Percentiles rank a stretch among this genome's conserved stretches.
These are phyloP conservation scores for Oryzias curvinotus DNA, from an alignment of 2,113 vertebrate genomes.

Conservation along the genomic window DNA sequence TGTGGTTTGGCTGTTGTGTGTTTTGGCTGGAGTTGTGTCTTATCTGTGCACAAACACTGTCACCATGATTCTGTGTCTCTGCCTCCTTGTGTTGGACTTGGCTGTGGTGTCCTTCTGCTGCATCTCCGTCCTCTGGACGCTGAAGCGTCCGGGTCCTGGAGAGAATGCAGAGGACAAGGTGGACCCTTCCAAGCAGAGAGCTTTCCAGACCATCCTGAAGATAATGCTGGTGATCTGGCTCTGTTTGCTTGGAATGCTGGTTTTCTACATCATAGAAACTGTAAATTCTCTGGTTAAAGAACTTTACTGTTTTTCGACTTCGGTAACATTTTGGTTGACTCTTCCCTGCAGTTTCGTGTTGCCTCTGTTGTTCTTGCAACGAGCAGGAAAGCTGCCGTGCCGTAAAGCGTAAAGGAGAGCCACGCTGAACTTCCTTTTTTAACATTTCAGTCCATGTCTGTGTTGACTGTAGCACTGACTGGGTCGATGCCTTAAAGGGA, in stretches of 20 bases:
- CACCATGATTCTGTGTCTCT: not conserved
- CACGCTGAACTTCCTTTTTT: too few relatives aligned
- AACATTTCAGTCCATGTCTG: too few relatives aligned
- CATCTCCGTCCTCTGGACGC: not conserved
- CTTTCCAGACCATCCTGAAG: not conserved
- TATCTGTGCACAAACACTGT: not conserved
- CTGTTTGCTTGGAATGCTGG: not conserved
- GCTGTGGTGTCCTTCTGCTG: not conserved
- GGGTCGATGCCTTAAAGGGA: too few relatives aligned
- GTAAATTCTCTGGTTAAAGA: fast-evolving
- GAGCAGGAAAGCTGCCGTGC: not conserved
- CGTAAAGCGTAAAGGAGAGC: not conserved
- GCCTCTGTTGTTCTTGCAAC: slow-evolving; percentile 4
- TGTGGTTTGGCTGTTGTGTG: slow-evolving; percentile 6
- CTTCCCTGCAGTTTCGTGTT: not conserved
- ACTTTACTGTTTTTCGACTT: not conserved
- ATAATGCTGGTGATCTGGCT: slow-evolving; percentile 6
- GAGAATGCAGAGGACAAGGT: not conserved
- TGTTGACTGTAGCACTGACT: too few relatives aligned
- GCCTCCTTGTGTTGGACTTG: not conserved
- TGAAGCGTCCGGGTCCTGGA: slow-evolving; percentile 8
- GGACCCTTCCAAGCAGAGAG: slow-evolving; percentile 9
- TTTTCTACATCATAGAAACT: not conserved
- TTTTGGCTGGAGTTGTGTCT: not conserved
- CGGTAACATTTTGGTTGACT: not conserved